Evolutionary conservation across 2,888 invertebrate genomes (phyloP).

Genomic region (Mimumesa dahlbomi): DNA sequence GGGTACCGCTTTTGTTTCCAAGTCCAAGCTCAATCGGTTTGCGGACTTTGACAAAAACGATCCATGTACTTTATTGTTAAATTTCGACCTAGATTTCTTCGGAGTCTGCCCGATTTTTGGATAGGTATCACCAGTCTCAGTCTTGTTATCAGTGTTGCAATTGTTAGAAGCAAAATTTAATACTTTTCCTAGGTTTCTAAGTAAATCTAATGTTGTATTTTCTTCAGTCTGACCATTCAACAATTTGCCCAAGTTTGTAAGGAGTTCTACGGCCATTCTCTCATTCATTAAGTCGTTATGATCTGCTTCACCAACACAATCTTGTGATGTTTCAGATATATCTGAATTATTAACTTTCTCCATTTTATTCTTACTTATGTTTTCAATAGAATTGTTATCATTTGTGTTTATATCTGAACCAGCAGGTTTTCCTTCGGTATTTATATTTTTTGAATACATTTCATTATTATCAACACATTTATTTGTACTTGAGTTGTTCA

Average conservation of each 20-base stretch:
- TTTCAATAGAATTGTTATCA: background rate
- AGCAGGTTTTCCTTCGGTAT: background rate
- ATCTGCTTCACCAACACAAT: background rate
- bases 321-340: background rate
- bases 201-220: conserved; percentile 53
- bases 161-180: conserved; percentile 60
- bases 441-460: conserved; percentile 50
- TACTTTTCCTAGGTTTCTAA: conserved; percentile 66
- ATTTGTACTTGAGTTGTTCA: conserved; percentile 45
- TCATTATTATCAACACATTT: conserved; percentile 55
- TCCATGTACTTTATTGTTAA: conserved; percentile 8
- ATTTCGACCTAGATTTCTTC: conserved; percentile 21
- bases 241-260: conserved; percentile 66
- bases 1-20: conserved; percentile 41
- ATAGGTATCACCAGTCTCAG: background rate
- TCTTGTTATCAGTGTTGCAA: conserved; percentile 21
- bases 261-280: conserved; percentile 62
- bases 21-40: conserved; percentile 34
- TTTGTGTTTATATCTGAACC: background rate
- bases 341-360: background rate
- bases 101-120: conserved; percentile 27
- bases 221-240: conserved; percentile 62
- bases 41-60: conserved; percentile 14
- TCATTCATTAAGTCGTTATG: conserved; percentile 44
- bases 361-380: background rate